Evolutionary conservation across 2,888 invertebrate species (phyloP).

Genomic region (Harpalus rubripes): DNA sequence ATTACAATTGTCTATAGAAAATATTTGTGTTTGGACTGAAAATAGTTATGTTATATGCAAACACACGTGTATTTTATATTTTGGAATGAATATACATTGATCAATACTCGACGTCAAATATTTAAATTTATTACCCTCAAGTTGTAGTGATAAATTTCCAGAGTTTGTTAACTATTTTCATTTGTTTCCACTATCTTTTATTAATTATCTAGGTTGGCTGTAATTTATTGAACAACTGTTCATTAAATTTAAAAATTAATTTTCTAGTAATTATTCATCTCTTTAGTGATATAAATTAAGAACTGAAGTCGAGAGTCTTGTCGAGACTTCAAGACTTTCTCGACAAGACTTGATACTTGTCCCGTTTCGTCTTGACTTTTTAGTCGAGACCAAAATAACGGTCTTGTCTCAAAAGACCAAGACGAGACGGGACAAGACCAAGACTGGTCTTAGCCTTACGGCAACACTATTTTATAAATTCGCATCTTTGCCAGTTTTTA

Average conservation of each 20-base stretch:
- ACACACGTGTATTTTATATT: background rate
- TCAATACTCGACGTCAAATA: constrained; percentile 31
- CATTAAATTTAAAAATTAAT: constrained; percentile 24
- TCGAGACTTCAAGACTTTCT: no score
- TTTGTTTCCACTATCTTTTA: constrained; percentile 23
- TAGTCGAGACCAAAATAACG: no score
- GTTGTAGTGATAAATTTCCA: constrained; percentile 23
- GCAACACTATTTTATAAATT: no score
- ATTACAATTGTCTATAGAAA: background rate
- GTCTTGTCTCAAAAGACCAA: no score
- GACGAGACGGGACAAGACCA: no score
- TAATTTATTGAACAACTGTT: constrained; percentile 21
- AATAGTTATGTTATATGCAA: background rate
- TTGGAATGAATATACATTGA: constrained; percentile 15
- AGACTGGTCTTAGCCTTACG: no score
- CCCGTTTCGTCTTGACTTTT: no score
- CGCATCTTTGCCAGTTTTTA: no score
- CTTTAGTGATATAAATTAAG: background rate
- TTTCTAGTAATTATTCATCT: background rate
- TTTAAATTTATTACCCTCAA: constrained; percentile 21
- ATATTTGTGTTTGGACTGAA: background rate
- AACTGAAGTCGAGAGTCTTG: no score
- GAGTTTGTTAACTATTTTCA: constrained; percentile 38
- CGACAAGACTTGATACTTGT: no score
- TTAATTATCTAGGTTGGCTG: background rate